Evolutionary conservation across 2,797 vertebrate species (phyloP).

Genomic region (Alca torda): DNA sequence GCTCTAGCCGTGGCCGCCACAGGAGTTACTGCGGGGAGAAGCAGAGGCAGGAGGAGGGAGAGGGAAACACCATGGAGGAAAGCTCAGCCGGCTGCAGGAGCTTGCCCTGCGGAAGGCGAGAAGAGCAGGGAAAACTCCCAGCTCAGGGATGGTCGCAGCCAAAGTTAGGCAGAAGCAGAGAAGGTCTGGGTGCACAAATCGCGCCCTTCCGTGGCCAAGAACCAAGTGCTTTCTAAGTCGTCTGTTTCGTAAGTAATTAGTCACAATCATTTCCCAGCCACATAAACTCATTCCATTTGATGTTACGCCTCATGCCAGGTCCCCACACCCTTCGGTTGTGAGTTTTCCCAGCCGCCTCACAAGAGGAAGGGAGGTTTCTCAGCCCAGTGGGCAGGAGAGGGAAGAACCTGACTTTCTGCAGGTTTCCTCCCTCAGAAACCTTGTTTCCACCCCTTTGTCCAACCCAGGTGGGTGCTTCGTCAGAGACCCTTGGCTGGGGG

Average conservation of each 20-base stretch:
- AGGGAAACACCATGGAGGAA: neutral
- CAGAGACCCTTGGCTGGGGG: accelerated
- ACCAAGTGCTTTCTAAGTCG: neutral
- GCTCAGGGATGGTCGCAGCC: accelerated
- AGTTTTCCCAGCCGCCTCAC: neutral
- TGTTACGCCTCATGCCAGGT: neutral
- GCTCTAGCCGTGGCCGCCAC: accelerated
- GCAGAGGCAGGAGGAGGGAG: neutral
- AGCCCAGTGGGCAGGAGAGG: neutral
- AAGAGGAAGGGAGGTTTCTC: neutral
- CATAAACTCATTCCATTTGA: neutral
- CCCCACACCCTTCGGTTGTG: accelerated
- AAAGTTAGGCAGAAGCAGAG: neutral
- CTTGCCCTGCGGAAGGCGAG: neutral
- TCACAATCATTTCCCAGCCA: neutral
- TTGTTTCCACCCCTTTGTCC: neutral
- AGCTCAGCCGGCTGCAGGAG: neutral
- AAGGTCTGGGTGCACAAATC: neutral
- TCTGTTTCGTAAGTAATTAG: accelerated
- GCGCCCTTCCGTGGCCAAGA: neutral
- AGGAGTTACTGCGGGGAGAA: neutral
- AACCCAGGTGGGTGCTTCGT: neutral
- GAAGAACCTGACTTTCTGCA: neutral
- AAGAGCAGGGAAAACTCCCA: neutral
- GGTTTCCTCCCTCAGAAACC: neutral